Evolutionary conservation across 2,113 vertebrate species (phyloP).

Genomic region (Scomber scombrus): DNA sequence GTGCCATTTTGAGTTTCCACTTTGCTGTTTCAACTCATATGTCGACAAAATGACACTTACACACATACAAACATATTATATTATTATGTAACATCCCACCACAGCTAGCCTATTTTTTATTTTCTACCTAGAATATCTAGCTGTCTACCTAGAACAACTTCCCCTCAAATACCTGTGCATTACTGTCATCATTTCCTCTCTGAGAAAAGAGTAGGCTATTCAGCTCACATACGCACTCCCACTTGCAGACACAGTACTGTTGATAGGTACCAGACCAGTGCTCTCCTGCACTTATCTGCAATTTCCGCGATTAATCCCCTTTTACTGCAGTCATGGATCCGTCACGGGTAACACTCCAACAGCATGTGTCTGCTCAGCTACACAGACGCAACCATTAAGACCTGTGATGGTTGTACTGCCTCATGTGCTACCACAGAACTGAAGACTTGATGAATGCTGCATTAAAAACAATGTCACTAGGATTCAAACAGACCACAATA

Average conservation of each 20-base stretch:
- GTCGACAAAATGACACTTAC: not conserved
- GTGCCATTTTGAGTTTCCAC: conserved; percentile 7
- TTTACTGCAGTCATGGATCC: conserved; percentile 71
- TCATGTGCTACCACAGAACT: conserved; percentile 29
- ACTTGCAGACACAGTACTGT: conserved; percentile 61
- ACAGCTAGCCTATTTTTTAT: conserved; percentile 34
- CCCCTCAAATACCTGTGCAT: conserved; percentile 61
- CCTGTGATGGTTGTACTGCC: conserved; percentile 32
- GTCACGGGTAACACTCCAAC: conserved; percentile 59
- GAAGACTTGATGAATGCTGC: conserved; percentile 45
- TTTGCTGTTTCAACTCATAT: not conserved
- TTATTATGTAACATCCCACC: conserved; percentile 6
- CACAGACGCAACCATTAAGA: conserved; percentile 56
- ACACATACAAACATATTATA: not conserved
- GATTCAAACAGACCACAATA: conserved; percentile 70
- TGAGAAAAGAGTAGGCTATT: conserved; percentile 59
- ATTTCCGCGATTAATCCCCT: conserved; percentile 77
- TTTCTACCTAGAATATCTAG: conserved; percentile 44
- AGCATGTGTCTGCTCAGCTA: conserved; percentile 59
- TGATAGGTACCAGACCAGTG: conserved; percentile 71
- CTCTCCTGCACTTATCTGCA: conserved; percentile 76
- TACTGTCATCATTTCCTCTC: conserved; percentile 69
- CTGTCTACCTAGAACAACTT: conserved; percentile 55
- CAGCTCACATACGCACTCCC: conserved; percentile 58
- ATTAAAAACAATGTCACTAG: conserved; percentile 61